Conservation (phyloP, 2,113 vertebrate genomes). For the Sceloporus tristichus region DNA sequence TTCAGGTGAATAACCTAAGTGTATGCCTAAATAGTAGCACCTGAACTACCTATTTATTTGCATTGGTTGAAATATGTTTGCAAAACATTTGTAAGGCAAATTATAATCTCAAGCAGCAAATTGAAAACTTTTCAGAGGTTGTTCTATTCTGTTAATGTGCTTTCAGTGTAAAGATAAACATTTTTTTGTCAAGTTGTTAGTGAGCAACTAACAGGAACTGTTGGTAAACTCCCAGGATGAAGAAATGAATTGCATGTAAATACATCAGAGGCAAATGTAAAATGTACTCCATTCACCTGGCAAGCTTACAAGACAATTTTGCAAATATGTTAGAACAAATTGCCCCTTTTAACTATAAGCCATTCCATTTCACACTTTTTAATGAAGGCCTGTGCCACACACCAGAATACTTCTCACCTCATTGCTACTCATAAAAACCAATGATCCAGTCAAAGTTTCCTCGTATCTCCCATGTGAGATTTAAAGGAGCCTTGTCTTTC, state of each 20-base stretch:
- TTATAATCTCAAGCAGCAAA: conserved; percentile 47
- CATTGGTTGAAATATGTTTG: not conserved
- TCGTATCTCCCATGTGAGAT: conserved; percentile 82
- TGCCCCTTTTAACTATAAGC: conserved; percentile 83
- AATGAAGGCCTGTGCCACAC: conserved; percentile 88
- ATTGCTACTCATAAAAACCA: conserved; percentile 91
- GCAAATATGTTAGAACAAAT: conserved; percentile 87
- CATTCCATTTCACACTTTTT: conserved; percentile 84
- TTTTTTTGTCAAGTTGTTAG: conserved; percentile 63
- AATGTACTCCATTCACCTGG: conserved; percentile 78
- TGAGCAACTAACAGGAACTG: conserved; percentile 64
- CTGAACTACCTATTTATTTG: not conserved
- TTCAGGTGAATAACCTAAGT: not conserved
- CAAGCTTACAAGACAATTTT: conserved; percentile 82
- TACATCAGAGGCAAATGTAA: conserved; percentile 76
- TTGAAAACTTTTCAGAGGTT: conserved; percentile 61
- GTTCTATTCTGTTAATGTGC: conserved; percentile 51
- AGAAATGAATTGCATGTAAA: conserved; percentile 76
- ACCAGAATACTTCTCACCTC: conserved; percentile 91
- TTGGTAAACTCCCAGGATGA: conserved; percentile 63
- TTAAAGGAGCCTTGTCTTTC: conserved; percentile 73
- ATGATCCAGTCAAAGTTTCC: conserved; percentile 86
- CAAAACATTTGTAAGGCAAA: not conserved
- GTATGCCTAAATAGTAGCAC: no score
- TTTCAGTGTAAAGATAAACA: conserved; percentile 65